Percentiles rank a stretch among this genome's conserved stretches.
Conservation (phyloP, 2,113 vertebrate species). For the Otocyon megalotis region DNA sequence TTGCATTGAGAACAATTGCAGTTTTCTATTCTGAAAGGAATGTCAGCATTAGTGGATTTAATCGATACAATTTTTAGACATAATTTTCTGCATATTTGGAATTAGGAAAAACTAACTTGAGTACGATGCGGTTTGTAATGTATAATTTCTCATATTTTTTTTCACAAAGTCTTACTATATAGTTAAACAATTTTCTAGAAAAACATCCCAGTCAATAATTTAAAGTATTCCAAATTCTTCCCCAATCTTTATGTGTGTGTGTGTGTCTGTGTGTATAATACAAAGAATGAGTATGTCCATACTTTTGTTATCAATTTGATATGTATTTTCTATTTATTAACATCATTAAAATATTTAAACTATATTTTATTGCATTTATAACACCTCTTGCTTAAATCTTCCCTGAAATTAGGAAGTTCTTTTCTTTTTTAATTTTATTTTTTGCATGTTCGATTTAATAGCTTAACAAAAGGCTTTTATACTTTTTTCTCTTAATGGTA, state of each 20-base stretch:
- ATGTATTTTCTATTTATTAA: conserved; percentile 5
- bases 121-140: conserved; percentile 19
- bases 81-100: conserved; percentile 20
- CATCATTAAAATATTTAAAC: conserved; percentile 43
- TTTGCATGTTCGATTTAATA: conserved; percentile 51
- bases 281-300: background rate
- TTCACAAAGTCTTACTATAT: background rate
- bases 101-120: conserved; percentile 51
- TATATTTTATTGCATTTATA: conserved; percentile 14
- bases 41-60: conserved; percentile 29
- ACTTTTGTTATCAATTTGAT: conserved; percentile 23
- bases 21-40: conserved; percentile 53
- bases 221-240: conserved; percentile 46
- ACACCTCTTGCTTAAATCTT: conserved; percentile 21
- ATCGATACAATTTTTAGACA: background rate
- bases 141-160: conserved; percentile 30
- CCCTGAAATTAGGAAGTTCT: background rate
- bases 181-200: conserved; percentile 2
- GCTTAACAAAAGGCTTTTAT: background rate
- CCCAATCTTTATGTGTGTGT: background rate
- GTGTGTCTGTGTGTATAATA: background rate
- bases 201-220: background rate
- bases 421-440: background rate
- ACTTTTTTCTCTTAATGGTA: background rate
- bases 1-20: background rate